Percentiles rank a stretch among this genome's conserved stretches.
Conservation (phyloP, 2,888 invertebrate genomes). For the Caenorhabditis afra region DNA sequence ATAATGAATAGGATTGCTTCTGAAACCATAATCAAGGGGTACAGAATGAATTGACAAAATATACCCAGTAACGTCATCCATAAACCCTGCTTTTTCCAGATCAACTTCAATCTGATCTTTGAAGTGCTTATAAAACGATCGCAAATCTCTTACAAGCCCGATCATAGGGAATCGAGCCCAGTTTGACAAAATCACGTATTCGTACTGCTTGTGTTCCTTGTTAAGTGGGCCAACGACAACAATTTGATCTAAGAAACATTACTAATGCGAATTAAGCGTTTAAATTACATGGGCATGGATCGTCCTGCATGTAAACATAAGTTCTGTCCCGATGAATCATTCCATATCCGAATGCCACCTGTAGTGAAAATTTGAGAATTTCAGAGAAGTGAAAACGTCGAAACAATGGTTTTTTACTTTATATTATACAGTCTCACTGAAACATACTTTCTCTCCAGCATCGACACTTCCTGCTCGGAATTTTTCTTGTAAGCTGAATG, state of each 20-base stretch:
- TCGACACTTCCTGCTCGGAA: conserved; percentile 63
- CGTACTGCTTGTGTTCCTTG: conserved; percentile 67
- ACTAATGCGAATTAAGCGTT: conserved; percentile 10
- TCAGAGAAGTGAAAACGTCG: too few species aligned
- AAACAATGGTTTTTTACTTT: too few species aligned
- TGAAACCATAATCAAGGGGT: conserved; percentile 4
- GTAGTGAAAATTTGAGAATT: too few species aligned
- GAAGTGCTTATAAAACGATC: conserved; percentile 63
- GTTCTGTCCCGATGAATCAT: conserved; percentile 66
- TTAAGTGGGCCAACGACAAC: conserved; percentile 67
- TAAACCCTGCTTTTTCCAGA: conserved; percentile 68
- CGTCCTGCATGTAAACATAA: conserved; percentile 72
- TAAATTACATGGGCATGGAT: conserved; percentile 73
- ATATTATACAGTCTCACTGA: background rate
- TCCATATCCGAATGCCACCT: conserved; percentile 70
- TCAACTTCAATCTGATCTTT: conserved; percentile 66
- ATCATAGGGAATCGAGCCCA: conserved; percentile 76
- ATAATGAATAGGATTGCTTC: conserved; percentile 65
- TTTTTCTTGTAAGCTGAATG: conserved; percentile 68
- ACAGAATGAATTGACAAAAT: background rate
- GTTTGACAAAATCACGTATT: conserved; percentile 73
- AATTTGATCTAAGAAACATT: conserved; percentile 61
- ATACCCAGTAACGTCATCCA: conserved; percentile 66
- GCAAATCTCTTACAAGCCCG: conserved; percentile 68
- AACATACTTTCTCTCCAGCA: conserved; percentile 63